Conservation (phyloP, 2,888 invertebrate species). For the Meteorus colon region DNA sequence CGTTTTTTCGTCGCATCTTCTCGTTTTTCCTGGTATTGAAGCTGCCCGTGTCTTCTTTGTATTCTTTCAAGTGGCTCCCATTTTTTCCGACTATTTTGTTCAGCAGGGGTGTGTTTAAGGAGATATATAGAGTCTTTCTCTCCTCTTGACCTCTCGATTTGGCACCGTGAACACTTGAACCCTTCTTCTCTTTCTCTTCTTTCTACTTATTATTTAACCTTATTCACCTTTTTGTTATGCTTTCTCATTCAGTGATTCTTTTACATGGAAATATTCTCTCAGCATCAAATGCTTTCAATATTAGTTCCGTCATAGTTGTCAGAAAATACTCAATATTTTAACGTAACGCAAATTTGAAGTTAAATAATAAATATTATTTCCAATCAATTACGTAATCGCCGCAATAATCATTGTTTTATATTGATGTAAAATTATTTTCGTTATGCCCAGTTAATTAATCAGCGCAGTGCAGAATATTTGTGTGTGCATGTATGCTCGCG, state of each 20-base stretch:
- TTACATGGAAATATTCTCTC: no score
- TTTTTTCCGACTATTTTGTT: background rate
- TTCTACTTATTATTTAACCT: background rate
- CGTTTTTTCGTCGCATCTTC: background rate
- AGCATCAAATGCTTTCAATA: no score
- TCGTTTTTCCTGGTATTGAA: background rate
- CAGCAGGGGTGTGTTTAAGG: background rate
- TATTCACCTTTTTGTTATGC: background rate
- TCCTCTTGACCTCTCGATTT: slow-evolving; percentile 34
- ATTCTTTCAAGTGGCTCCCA: background rate
- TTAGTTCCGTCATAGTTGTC: background rate
- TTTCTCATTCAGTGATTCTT: background rate
- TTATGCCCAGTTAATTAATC: background rate
- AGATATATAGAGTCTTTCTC: background rate
- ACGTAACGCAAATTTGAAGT: no score
- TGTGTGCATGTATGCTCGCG: background rate
- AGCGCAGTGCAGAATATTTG: background rate
- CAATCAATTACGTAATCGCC: no score
- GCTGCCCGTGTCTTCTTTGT: slow-evolving; percentile 1
- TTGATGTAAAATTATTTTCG: no score
- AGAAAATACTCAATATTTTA: background rate
- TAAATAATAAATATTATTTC: no score
- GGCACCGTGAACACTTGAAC: slow-evolving; percentile 19
- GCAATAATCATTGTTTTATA: no score
- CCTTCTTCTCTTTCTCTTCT: background rate